phyloP scores from a whole-genome alignment of 2,888 invertebrate genomes.

The Silvanus unidentatus region DNA sequence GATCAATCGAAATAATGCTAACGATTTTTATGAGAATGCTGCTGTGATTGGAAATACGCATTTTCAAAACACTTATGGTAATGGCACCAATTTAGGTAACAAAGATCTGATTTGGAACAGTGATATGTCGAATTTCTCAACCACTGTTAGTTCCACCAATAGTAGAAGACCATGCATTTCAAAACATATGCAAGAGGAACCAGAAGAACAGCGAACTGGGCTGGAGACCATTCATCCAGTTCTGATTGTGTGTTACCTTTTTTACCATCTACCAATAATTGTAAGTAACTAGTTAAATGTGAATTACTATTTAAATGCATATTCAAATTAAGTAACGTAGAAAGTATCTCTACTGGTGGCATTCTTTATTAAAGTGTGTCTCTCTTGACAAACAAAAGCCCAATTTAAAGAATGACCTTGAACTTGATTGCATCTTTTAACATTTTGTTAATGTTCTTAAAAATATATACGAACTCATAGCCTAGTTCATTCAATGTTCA shows the following conservation, averaged over 20 bases:
- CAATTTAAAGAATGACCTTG: too few species aligned
- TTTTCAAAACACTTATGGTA: not conserved
- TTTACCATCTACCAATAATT: conserved; percentile 56
- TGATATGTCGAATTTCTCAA: conserved; percentile 48
- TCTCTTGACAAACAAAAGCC: too few species aligned
- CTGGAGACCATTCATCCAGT: conserved; percentile 49
- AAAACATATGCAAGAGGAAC: conserved; percentile 31
- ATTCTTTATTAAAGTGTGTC: too few species aligned
- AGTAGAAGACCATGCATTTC: conserved; percentile 48
- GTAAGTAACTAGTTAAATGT: conserved; percentile 44
- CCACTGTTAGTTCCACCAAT: conserved; percentile 53
- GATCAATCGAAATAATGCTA: conserved; percentile 26
- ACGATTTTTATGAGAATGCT: conserved; percentile 17
- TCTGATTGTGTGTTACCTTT: conserved; percentile 52
- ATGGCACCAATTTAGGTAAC: not conserved
- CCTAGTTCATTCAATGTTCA: too few species aligned
- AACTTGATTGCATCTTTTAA: too few species aligned
- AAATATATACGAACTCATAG: too few species aligned
- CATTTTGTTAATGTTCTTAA: too few species aligned
- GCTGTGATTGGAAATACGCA: not conserved
- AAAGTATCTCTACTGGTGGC: too few species aligned
- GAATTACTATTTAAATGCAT: too few species aligned
- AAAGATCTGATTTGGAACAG: conserved; percentile 31
- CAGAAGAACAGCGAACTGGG: conserved; percentile 39
- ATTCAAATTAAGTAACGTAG: too few species aligned